phyloP scores from a whole-genome alignment of 2,888 invertebrate genomes.

The Odontothrips loti region DNA sequence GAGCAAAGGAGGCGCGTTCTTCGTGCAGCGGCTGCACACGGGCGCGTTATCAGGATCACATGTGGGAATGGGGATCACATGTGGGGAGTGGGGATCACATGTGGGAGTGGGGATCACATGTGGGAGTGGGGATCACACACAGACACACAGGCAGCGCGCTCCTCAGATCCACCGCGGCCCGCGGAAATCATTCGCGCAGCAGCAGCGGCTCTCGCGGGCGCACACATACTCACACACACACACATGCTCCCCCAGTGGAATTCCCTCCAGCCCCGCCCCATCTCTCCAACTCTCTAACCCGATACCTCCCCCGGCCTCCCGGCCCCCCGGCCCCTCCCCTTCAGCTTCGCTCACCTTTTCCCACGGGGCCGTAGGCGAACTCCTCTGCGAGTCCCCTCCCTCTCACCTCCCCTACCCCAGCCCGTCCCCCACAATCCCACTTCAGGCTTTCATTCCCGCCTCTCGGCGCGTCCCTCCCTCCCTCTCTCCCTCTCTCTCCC shows the following conservation, averaged over 20 bases:
- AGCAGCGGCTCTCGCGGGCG: background rate
- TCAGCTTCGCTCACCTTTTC: slow-evolving; percentile 30
- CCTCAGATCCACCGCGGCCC: slow-evolving; percentile 36
- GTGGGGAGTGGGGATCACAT: too few relatives aligned
- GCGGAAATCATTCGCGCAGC: slow-evolving; percentile 4
- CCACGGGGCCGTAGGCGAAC: background rate
- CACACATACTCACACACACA: slow-evolving; percentile 33
- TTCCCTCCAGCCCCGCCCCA: slow-evolving; percentile 37
- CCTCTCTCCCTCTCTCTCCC: background rate
- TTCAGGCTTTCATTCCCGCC: too few relatives aligned
- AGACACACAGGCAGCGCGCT: background rate
- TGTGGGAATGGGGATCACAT: too few relatives aligned
- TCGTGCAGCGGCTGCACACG: too few relatives aligned
- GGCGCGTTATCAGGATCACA: too few relatives aligned
- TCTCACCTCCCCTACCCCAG: slow-evolving; percentile 34
- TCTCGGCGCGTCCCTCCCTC: background rate
- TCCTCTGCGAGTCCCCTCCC: slow-evolving; percentile 36
- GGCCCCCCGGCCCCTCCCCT: slow-evolving; percentile 37
- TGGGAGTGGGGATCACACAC: background rate
- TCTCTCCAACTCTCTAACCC: slow-evolving; percentile 34
- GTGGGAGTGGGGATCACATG: too few relatives aligned
- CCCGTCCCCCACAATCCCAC: background rate
- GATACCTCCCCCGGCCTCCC: slow-evolving; percentile 39
- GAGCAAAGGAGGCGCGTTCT: too few relatives aligned
- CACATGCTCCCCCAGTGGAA: slow-evolving; percentile 38